Base-by-base conservation (phyloP, 2,888 invertebrate species). In the Gastrophysa polygoni region DNA sequence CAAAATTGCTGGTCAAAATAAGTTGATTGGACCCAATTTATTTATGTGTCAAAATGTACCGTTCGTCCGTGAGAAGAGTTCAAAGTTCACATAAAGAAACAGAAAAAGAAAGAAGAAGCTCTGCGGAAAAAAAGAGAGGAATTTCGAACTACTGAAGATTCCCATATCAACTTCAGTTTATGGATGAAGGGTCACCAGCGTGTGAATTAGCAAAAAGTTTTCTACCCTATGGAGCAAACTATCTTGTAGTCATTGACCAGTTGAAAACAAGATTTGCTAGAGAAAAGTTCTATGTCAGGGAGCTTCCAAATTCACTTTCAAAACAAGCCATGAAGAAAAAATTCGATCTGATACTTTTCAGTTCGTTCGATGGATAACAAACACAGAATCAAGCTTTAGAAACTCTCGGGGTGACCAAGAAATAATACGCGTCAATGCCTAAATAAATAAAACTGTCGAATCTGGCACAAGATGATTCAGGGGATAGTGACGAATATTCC, bases 191-290 rank as follows among this genome's bases (percentile, higher is more conserved):
- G 14, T 44, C 44, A 44, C 44, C 44, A 44, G 44, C 1, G 14
- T 1, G 14, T 44, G 44, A 44, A 44, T 44, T n/a, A 44, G n/a
- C 17, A 7, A 7, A 44, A 44, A 44, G 44, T 44, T 44, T 44
- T 17, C 14, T 17, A 44, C 44, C 44, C 14, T 44, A 14, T 44
- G 44, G n/a, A n/a, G n/a, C n/a, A n/a, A n/a, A n/a, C n/a, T n/a
- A n/a, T n/a, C 48, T 48, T 48, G 21, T 48, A 21, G 24, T 16
- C 48, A 24, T 48, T 4, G 24, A 48, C 48, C 14, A 48, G 21
- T 49, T 49, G 28, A 49, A 28, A 49, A 28, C 48, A 28, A 49
- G 14, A n/a, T 49, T 49, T 17, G 5, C 8, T 49, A n/a, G 14
- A 28, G n/a, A n/a, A 14, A 47, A 47, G n/a, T 47, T n/a, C 20